phyloP scores from a whole-genome alignment of 2,888 invertebrate genomes.

The Scaptomyza tumidula region DNA sequence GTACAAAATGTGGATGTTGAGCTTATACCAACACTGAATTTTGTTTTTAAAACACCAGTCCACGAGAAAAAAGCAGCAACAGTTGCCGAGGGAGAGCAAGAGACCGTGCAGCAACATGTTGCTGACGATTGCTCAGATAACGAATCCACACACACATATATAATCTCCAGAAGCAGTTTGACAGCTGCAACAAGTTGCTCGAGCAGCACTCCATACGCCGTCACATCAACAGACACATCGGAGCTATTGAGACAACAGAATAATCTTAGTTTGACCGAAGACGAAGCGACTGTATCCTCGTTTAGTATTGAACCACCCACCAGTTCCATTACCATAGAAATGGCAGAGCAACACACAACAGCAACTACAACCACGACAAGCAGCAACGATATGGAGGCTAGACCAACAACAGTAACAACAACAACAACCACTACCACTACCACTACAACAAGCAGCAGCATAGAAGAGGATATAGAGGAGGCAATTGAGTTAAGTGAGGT shows the following conservation, averaged over 20 bases:
- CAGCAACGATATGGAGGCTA: slow-evolving; percentile 52
- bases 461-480: slow-evolving; percentile 84
- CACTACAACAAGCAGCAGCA: slow-evolving; percentile 77
- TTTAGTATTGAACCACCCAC: slow-evolving; percentile 78
- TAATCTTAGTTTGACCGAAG: slow-evolving; percentile 69
- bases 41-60: slow-evolving; percentile 57
- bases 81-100: slow-evolving; percentile 6
- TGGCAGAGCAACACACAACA: slow-evolving; percentile 72
- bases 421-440: slow-evolving; percentile 48
- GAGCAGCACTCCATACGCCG: slow-evolving; percentile 68
- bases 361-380: slow-evolving; percentile 58
- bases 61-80: slow-evolving; percentile 4
- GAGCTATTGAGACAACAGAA: slow-evolving; percentile 71
- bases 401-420: slow-evolving; percentile 52
- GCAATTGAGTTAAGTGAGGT: slow-evolving; percentile 82
- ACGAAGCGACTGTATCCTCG: slow-evolving; percentile 67
- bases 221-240: slow-evolving; percentile 67
- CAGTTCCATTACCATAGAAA: slow-evolving; percentile 81
- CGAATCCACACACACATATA: slow-evolving; percentile 72
- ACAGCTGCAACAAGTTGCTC: slow-evolving; percentile 52
- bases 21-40: slow-evolving; percentile 81
- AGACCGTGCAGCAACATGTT: slow-evolving; percentile 53
- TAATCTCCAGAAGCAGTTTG: slow-evolving; percentile 71
- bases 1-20: slow-evolving; percentile 66
- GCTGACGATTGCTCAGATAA: slow-evolving; percentile 40